These are phyloP conservation scores for Stegophylla sp. DNA, from an alignment of 2,888 invertebrate genomes.

Conservation along the genomic window DNA sequence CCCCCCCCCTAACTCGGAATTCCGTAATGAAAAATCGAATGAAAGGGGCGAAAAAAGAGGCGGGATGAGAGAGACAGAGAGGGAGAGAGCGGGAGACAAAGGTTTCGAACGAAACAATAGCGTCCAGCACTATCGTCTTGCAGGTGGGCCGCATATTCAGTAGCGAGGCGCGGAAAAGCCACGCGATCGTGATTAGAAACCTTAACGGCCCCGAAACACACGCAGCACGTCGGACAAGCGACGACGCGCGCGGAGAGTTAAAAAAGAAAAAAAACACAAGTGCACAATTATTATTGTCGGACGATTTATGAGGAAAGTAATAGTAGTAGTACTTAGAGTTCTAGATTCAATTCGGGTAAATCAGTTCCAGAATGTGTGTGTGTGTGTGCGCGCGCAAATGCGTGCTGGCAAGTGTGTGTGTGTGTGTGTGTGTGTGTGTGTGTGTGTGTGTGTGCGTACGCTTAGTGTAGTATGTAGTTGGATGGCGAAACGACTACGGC, in stretches of 20 bases:
- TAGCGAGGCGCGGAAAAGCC: neutral
- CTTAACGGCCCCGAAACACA: neutral
- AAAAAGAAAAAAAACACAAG: slow-evolving; percentile 19
- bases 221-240: neutral
- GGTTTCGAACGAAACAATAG: slow-evolving; percentile 29
- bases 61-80: too few relatives aligned
- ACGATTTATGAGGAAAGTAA: neutral
- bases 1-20: too few relatives aligned
- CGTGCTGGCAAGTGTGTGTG: too few relatives aligned
- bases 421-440: too few relatives aligned
- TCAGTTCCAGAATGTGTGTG: slow-evolving; percentile 8
- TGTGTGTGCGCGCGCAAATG: too few relatives aligned
- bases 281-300: slow-evolving; percentile 31
- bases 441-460: too few relatives aligned
- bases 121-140: neutral
- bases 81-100: too few relatives aligned
- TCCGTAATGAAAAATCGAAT: slow-evolving; percentile 17
- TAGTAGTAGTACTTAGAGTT: neutral
- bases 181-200: slow-evolving; percentile 52
- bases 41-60: neutral
- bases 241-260: neutral
- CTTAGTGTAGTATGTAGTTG: neutral
- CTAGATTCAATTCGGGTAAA: slow-evolving; percentile 35
- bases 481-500: slow-evolving; percentile 24
- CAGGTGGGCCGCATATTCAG: neutral